phyloP scores from a whole-genome alignment of 2,888 invertebrate species.

The Coecobrya sp. region DNA sequence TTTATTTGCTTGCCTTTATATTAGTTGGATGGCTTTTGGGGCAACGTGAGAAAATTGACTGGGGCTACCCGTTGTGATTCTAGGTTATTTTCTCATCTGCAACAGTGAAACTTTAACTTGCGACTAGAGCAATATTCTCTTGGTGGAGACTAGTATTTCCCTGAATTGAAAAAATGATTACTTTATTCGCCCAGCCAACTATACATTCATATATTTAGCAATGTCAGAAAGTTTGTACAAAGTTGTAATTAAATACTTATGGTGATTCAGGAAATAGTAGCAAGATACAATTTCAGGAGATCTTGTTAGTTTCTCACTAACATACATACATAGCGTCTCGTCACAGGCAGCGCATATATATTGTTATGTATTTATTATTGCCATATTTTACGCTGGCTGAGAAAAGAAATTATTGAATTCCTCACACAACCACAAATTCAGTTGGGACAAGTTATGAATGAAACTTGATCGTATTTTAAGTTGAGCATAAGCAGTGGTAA shows the following conservation, averaged over 20 bases:
- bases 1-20: neutral
- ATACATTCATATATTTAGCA: neutral
- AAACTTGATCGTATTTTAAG: neutral
- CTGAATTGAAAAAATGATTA: neutral
- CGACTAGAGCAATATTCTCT: neutral
- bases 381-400: neutral
- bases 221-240: neutral
- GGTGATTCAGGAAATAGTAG: neutral
- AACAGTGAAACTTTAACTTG: neutral
- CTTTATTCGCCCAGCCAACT: neutral
- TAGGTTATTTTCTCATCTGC: neutral
- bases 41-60: neutral
- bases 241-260: constrained; percentile 26
- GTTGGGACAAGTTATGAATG: constrained; percentile 39
- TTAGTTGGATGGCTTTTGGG: neutral
- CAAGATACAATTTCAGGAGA: neutral
- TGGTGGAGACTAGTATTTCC: neutral
- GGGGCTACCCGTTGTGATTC: neutral
- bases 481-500: neutral
- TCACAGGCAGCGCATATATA: neutral
- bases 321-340: neutral
- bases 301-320: neutral
- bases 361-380: neutral
- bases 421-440: neutral
- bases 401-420: neutral